Evolutionary conservation across 92 coral and sea anemone species (phyloP).

Genomic region (Pocillopora meandrina): DNA sequence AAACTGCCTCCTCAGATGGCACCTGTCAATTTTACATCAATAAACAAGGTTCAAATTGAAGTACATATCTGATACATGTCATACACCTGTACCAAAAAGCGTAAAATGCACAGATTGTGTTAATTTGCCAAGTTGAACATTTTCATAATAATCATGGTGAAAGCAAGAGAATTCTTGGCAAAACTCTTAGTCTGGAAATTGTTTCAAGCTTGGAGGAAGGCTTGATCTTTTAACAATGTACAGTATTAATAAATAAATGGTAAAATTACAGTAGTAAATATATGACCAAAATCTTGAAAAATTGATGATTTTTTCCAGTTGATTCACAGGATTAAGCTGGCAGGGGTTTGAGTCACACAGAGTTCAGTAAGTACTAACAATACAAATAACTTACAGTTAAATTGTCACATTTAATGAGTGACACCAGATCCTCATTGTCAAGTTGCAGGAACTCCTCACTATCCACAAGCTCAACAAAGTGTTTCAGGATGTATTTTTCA

Average conservation of each 20-base stretch:
- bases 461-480: slow-evolving; percentile 84
- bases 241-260: too few species aligned
- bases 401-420: slow-evolving; percentile 79
- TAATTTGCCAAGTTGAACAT: neutral
- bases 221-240: too few species aligned
- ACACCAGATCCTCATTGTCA: slow-evolving; percentile 63
- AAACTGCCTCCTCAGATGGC: slow-evolving; percentile 93
- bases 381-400: slow-evolving; percentile 69
- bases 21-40: slow-evolving; percentile 47
- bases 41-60: too few species aligned
- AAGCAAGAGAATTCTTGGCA: too few species aligned
- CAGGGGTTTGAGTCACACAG: too few species aligned
- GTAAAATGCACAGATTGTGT: neutral
- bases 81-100: neutral
- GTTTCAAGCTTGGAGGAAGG: too few species aligned
- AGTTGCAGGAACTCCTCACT: slow-evolving; percentile 92
- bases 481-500: slow-evolving; percentile 82
- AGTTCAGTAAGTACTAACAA: too few species aligned
- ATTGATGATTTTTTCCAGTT: neutral
- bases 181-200: too few species aligned
- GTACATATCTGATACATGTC: neutral
- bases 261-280: too few species aligned
- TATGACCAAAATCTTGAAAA: neutral
- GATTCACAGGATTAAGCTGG: neutral
- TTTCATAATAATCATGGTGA: too few species aligned